Conservation (phyloP, 2,113 vertebrate species). For the Pachyramphus minor region DNA sequence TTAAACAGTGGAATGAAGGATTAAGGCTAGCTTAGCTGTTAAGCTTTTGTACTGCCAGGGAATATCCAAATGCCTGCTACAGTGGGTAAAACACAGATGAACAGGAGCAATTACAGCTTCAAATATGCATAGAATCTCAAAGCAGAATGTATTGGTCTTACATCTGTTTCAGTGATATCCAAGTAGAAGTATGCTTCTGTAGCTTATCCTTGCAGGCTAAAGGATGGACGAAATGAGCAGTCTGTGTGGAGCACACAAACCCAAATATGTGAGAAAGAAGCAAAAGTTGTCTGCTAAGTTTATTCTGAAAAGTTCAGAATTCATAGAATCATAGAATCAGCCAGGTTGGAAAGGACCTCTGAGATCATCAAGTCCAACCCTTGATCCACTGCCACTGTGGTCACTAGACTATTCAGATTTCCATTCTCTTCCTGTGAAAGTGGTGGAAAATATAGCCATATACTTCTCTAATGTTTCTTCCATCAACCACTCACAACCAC, state of each 20-base stretch:
- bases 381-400: no score
- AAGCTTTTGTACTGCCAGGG: background rate
- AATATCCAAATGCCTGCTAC: background rate
- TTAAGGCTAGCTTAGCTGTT: background rate
- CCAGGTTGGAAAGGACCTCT: no score
- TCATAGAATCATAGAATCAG: no score
- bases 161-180: background rate
- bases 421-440: background rate
- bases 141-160: background rate
- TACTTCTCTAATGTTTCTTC: background rate
- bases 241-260: background rate
- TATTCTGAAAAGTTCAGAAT: background rate
- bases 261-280: background rate
- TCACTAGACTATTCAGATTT: background rate
- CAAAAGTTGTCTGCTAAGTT: background rate
- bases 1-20: background rate
- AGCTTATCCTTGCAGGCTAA: background rate
- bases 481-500: background rate
- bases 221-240: background rate
- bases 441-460: background rate
- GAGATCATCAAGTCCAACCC: no score
- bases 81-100: background rate
- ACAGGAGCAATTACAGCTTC: background rate
- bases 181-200: background rate
- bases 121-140: background rate